Percentiles rank a stretch among this genome's conserved stretches.
phyloP scores from a whole-genome alignment of 2,113 vertebrate genomes.

The Myrmecophaga tridactyla region DNA sequence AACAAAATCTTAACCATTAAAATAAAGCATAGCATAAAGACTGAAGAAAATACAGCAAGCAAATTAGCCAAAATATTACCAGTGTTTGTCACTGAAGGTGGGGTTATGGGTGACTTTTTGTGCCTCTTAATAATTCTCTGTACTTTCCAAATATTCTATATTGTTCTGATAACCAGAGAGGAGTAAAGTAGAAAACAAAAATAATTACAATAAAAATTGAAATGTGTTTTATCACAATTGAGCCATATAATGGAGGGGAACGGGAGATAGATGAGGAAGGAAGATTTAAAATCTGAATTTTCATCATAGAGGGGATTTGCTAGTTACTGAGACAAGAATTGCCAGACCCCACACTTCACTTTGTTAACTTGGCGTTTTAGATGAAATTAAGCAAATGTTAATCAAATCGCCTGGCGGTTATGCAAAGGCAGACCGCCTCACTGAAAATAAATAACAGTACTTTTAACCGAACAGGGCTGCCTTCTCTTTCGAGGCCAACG shows the following conservation, averaged over 20 bases:
- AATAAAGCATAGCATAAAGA: neutral
- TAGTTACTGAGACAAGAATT: neutral
- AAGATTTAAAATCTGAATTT: neutral
- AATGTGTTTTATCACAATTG: neutral
- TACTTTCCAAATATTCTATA: neutral
- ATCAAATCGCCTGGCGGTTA: neutral
- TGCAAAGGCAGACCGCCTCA: neutral
- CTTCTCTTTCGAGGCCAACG: neutral
- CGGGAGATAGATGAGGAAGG: neutral
- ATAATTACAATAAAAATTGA: neutral
- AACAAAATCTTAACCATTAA: neutral
- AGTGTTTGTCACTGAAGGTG: neutral
- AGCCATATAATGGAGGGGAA: neutral
- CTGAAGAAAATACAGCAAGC: neutral
- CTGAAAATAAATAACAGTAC: neutral
- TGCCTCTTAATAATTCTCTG: neutral
- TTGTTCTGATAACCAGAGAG: neutral
- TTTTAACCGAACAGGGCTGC: accelerated
- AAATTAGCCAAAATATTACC: neutral
- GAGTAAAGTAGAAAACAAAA: neutral
- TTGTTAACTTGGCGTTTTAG: neutral
- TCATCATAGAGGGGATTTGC: neutral
- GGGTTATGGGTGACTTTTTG: neutral
- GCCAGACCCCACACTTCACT: neutral
- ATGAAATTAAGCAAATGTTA: neutral